Evolutionary conservation across 2,888 invertebrate species (phyloP).

Genomic region (Ypsolopha scabrella): DNA sequence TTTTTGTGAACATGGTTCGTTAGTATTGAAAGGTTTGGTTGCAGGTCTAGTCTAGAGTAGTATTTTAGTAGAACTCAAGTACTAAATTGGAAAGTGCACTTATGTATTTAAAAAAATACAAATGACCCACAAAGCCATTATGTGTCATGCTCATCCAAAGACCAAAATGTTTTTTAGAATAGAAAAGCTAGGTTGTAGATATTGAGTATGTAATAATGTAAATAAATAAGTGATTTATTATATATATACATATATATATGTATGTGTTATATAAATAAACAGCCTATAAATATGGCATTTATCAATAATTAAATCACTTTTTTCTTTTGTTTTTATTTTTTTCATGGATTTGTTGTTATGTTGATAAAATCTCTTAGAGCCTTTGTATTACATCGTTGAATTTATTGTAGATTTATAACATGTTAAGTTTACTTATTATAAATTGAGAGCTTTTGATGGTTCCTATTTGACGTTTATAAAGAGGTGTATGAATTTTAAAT

Average conservation of each 20-base stretch:
- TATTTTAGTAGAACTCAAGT: slow-evolving; percentile 34
- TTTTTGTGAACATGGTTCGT: slow-evolving; percentile 24
- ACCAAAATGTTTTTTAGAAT: slow-evolving; percentile 63
- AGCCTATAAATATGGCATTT: neutral
- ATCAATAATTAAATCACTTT: neutral
- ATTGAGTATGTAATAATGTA: slow-evolving; percentile 33
- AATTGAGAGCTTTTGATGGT: slow-evolving; percentile 33
- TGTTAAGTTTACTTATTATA: slow-evolving; percentile 36
- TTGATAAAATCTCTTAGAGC: slow-evolving; percentile 17
- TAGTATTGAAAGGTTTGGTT: slow-evolving; percentile 29
- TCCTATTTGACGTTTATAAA: slow-evolving; percentile 32
- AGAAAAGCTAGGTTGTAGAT: slow-evolving; percentile 56
- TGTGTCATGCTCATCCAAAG: slow-evolving; percentile 67
- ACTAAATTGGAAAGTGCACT: slow-evolving; percentile 63
- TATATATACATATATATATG: neutral
- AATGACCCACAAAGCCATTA: slow-evolving; percentile 57
- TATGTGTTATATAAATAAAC: neutral
- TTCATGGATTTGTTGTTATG: slow-evolving; percentile 1
- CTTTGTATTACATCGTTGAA: slow-evolving; percentile 36
- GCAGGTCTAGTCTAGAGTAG: slow-evolving; percentile 62
- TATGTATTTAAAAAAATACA: slow-evolving; percentile 52
- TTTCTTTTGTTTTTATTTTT: neutral
- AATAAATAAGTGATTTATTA: neutral
- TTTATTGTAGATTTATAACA: slow-evolving; percentile 43
- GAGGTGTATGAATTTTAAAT: neutral